Evolutionary conservation across 2,113 vertebrate species (phyloP).

Genomic region (Siphamia tubifer): DNA sequence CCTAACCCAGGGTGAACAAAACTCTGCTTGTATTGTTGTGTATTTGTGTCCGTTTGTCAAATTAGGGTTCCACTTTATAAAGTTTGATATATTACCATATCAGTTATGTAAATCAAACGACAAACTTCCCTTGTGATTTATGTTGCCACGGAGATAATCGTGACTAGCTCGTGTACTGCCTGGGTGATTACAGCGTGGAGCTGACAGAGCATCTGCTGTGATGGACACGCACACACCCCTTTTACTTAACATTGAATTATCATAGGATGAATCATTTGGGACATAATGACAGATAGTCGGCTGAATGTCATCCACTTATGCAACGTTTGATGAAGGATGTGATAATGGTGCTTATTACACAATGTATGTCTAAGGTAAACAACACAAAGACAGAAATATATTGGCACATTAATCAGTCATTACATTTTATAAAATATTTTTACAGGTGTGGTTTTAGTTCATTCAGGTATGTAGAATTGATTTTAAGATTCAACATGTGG

Average conservation of each 20-base stretch:
- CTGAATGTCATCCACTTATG: slow-evolving; percentile 40
- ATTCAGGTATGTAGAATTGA: no score
- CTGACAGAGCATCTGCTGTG: slow-evolving; percentile 9
- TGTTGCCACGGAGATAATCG: slow-evolving; percentile 51
- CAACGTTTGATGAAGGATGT: slow-evolving; percentile 2
- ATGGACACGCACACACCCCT: slow-evolving; percentile 33
- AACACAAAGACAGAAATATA: background rate
- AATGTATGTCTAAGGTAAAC: background rate
- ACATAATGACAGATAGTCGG: slow-evolving; percentile 31
- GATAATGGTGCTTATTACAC: background rate
- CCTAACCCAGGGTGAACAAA: slow-evolving; percentile 1
- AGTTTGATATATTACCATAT: slow-evolving; percentile 61
- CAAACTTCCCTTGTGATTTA: slow-evolving; percentile 56
- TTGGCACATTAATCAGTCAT: no score
- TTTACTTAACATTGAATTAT: slow-evolving; percentile 32
- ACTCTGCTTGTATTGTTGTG: background rate
- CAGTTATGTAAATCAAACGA: slow-evolving; percentile 63
- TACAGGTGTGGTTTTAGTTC: no score
- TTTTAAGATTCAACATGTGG: no score
- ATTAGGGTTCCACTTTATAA: slow-evolving; percentile 55
- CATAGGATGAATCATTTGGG: slow-evolving; percentile 45
- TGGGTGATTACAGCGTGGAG: slow-evolving; percentile 46
- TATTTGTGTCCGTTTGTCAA: slow-evolving; percentile 15
- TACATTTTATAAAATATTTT: no score
- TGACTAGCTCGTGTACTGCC: slow-evolving; percentile 41